Conservation (phyloP, 2,888 invertebrate species). For the Hoplodrina blanda region DNA sequence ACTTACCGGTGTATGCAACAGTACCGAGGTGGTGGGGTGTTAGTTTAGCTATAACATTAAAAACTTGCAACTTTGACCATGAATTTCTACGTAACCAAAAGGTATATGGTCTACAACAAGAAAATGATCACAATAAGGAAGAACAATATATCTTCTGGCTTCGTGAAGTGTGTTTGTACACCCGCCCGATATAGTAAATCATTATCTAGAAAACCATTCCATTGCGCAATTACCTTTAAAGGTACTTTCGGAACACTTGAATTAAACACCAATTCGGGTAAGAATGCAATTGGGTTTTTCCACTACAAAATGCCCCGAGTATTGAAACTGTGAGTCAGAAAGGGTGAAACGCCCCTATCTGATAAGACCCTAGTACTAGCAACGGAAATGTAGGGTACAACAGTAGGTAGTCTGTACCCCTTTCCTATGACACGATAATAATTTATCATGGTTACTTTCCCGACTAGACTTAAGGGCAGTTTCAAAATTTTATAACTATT, state of each 20-base stretch:
- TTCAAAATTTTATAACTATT: neutral
- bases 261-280: neutral
- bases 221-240: neutral
- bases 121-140: too few species aligned
- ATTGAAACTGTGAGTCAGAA: slow-evolving; percentile 28
- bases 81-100: too few species aligned
- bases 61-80: too few species aligned
- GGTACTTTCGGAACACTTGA: neutral
- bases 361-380: neutral
- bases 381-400: slow-evolving; percentile 1
- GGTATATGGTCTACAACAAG: too few species aligned
- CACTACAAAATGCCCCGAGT: neutral
- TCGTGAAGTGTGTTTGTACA: too few species aligned
- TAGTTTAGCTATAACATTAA: too few species aligned
- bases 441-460: neutral
- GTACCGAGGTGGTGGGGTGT: too few species aligned
- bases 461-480: too few species aligned
- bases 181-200: neutral
- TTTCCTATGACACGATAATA: neutral
- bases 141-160: too few species aligned
- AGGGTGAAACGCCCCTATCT: slow-evolving; percentile 23
- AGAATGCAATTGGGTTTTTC: slow-evolving; percentile 21
- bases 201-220: neutral
- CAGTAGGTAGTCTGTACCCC: neutral
- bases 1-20: too few species aligned